Evolutionary conservation across 2,113 vertebrate species (phyloP).

Genomic region (Catagonus wagneri): DNA sequence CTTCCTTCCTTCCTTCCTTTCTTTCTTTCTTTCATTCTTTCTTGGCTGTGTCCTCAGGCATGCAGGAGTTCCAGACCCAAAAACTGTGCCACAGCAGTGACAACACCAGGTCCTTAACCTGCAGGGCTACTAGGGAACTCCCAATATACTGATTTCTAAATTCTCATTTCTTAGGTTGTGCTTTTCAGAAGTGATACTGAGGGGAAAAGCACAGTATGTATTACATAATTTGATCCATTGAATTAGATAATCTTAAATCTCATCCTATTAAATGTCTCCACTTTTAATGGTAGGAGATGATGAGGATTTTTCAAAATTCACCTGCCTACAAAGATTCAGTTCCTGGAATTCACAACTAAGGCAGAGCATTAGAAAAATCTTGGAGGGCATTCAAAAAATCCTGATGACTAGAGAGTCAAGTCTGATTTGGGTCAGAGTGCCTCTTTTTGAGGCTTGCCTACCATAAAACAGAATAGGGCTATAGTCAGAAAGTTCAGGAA

Average conservation of each 20-base stretch:
- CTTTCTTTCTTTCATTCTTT: no score
- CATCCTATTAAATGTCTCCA: background rate
- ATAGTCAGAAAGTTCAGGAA: background rate
- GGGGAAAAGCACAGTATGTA: background rate
- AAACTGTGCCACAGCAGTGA: no score
- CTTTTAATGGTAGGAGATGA: background rate
- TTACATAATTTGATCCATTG: background rate
- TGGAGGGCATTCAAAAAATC: background rate
- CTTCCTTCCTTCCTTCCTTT: background rate
- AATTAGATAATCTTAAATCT: background rate
- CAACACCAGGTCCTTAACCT: no score
- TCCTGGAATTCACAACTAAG: background rate
- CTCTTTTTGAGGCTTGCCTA: background rate
- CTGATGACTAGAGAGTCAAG: background rate
- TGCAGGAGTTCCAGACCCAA: no score
- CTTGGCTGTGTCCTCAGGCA: no score
- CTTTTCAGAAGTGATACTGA: background rate
- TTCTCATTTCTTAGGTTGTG: background rate
- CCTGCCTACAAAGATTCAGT: background rate
- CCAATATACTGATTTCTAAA: background rate
- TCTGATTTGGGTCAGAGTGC: background rate
- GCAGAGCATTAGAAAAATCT: background rate
- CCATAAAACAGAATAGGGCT: background rate
- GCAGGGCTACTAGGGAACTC: no score
- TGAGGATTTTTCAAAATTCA: slow-evolving; percentile 1